These are phyloP conservation scores for Trachymyrmex septentrionalis DNA, from an alignment of 1,140 invertebrate genomes.

Conservation along the genomic window DNA sequence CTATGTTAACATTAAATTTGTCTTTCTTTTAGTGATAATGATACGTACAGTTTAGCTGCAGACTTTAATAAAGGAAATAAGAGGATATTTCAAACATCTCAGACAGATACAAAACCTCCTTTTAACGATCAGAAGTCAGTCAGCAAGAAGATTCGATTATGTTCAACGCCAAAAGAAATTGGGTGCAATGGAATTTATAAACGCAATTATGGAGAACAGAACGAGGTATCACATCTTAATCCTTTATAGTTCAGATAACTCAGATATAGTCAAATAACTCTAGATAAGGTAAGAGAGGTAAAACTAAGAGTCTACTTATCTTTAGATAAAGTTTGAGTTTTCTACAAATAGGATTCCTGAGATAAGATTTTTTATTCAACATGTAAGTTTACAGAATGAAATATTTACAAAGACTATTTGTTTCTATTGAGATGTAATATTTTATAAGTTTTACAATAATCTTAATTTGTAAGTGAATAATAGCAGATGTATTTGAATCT, in stretches of 20 bases:
- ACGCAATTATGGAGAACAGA: conserved; percentile 62
- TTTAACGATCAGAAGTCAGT: conserved; percentile 40
- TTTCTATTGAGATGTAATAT: not conserved
- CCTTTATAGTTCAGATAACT: conserved; percentile 25
- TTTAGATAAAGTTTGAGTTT: not conserved
- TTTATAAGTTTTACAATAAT: conserved; percentile 6
- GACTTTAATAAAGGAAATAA: conserved; percentile 25
- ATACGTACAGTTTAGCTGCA: not conserved
- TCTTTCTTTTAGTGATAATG: conserved; percentile 35
- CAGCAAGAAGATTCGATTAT: conserved; percentile 70
- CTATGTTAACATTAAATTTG: not conserved
- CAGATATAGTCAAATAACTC: conserved; percentile 2
- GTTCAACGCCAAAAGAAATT: conserved; percentile 37
- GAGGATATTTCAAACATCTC: not conserved
- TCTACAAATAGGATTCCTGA: not conserved
- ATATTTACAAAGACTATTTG: not conserved
- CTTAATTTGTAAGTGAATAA: not conserved
- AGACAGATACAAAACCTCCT: conserved; percentile 41
- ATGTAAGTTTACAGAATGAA: not conserved
- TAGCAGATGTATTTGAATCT: conserved; percentile 25
- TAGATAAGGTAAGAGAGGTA: conserved; percentile 5
- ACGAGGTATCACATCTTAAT: conserved; percentile 65
- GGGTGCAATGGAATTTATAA: conserved; percentile 57
- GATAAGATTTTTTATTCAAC: not conserved
- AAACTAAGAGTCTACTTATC: not conserved